phyloP scores from a whole-genome alignment of 2,888 invertebrate genomes.

The Dynastes tityus region DNA sequence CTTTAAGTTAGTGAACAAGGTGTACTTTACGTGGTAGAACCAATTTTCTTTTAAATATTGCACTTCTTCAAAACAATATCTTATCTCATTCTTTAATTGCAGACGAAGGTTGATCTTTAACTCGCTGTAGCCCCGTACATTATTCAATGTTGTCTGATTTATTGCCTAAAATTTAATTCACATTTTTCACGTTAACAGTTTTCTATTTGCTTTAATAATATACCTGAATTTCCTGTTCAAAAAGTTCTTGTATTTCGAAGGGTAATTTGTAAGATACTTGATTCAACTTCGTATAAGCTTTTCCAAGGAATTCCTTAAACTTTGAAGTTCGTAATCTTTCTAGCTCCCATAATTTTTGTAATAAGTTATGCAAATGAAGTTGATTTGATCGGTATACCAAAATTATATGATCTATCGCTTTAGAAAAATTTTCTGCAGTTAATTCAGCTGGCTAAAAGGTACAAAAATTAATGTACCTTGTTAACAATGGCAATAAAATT shows the following conservation, averaged over 20 bases:
- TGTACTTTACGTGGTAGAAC: constrained; percentile 36
- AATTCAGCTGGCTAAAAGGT: constrained; percentile 36
- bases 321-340: constrained; percentile 27
- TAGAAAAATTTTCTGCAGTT: constrained; percentile 20
- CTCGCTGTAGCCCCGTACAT: constrained; percentile 42
- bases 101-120: constrained; percentile 33
- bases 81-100: constrained; percentile 44
- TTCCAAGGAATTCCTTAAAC: constrained; percentile 55
- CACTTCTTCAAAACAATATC: constrained; percentile 37
- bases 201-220: background rate
- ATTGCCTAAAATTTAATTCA: constrained; percentile 37
- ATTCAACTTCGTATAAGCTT: constrained; percentile 59
- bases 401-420: constrained; percentile 20
- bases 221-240: constrained; percentile 62
- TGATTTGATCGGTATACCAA: constrained; percentile 24
- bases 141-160: constrained; percentile 48
- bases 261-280: constrained; percentile 62
- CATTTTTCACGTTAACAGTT: background rate
- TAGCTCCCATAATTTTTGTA: constrained; percentile 37
- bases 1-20: constrained; percentile 44
- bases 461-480: too few species aligned
- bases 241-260: constrained; percentile 62
- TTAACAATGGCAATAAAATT: too few species aligned
- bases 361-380: constrained; percentile 26
- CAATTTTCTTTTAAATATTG: constrained; percentile 43